Evolutionary conservation across 2,888 invertebrate species (phyloP).

Genomic region (Macroteleia sp.): DNA sequence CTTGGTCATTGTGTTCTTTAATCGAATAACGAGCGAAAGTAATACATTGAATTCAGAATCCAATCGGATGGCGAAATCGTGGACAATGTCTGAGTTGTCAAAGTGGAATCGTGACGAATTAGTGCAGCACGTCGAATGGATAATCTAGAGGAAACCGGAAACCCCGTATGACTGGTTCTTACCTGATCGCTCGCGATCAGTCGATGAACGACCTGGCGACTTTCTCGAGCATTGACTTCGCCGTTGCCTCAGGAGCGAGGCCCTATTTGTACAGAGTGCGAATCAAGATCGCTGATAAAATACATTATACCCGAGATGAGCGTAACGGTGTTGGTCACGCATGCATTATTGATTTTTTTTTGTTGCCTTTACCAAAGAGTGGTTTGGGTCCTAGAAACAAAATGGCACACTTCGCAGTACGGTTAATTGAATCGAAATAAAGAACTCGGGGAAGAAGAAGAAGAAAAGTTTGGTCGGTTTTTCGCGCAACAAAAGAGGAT

Average conservation of each 20-base stretch:
- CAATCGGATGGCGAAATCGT: slow-evolving; percentile 16
- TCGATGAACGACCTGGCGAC: slow-evolving; percentile 79
- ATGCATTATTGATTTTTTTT: slow-evolving; percentile 47
- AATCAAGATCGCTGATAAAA: slow-evolving; percentile 59
- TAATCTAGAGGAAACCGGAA: slow-evolving; percentile 64
- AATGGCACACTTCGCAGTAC: neutral
- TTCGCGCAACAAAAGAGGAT: neutral
- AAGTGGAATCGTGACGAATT: slow-evolving; percentile 55
- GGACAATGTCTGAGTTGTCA: slow-evolving; percentile 41
- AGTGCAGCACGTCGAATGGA: slow-evolving; percentile 49
- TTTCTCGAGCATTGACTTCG: slow-evolving; percentile 68
- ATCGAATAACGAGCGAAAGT: slow-evolving; percentile 30
- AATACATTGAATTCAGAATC: slow-evolving; percentile 13
- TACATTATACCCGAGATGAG: slow-evolving; percentile 51
- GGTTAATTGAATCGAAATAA: slow-evolving; percentile 26
- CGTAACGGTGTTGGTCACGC: slow-evolving; percentile 61
- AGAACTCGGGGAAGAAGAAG: neutral
- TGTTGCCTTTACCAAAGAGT: neutral
- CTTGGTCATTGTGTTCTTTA: too few species aligned
- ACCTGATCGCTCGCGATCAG: slow-evolving; percentile 67
- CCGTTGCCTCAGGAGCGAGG: slow-evolving; percentile 34
- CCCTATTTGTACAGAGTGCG: slow-evolving; percentile 59
- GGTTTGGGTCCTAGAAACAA: slow-evolving; percentile 11
- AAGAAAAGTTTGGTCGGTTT: neutral
- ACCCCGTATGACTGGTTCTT: slow-evolving; percentile 66